Evolutionary conservation across 2,888 invertebrate species (phyloP), one percentile per base, ranked within the genome.

Genomic region (Cerastis rubricosa): DNA sequence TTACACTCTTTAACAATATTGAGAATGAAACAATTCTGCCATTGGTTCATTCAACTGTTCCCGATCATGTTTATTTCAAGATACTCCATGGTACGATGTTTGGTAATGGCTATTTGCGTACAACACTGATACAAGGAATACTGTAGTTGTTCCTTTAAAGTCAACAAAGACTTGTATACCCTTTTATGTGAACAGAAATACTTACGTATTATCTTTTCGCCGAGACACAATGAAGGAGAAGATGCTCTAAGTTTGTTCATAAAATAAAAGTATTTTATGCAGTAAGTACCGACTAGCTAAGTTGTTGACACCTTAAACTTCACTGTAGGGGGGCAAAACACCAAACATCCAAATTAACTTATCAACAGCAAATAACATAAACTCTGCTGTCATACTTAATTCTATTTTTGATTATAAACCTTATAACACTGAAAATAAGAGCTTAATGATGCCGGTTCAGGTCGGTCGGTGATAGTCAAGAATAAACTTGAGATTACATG

Each of bases 321-420:
- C 65, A 70, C 59, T 64, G 66, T 78, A 85, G 85, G 76, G n/a
- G 83, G 82, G 85, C 88, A 85, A 88, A 86, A 87, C 87, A 88
- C 89, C 89, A 80, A 86, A 87, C 88, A 90, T 90, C 87, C 73
- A 90, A 92, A 92, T 91, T 89, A 91, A 91, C 89, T 92, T 93
- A 94, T 94, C 93, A 91, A 88, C 85, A 76, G 83, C 85, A 92
- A 93, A 91, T 89, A 91, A 85, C 80, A 83, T 81, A 81, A 88
- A 89, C 80, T 86, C 78, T 80, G 81, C 67, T 78, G 69, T 76
- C 80, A 71, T 71, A 73, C n/a, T n/a, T 12, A 7, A 0, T 35
- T 25, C 47, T 40, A 66, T 22, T 64, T 66, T 17, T 19, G 19
- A 81, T 75, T 81, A 59, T 71, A 43, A 68, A 73, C 81, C 19